Base-by-base conservation (phyloP, 2,797 vertebrate genomes). In the Ficedula albicollis region DNA sequence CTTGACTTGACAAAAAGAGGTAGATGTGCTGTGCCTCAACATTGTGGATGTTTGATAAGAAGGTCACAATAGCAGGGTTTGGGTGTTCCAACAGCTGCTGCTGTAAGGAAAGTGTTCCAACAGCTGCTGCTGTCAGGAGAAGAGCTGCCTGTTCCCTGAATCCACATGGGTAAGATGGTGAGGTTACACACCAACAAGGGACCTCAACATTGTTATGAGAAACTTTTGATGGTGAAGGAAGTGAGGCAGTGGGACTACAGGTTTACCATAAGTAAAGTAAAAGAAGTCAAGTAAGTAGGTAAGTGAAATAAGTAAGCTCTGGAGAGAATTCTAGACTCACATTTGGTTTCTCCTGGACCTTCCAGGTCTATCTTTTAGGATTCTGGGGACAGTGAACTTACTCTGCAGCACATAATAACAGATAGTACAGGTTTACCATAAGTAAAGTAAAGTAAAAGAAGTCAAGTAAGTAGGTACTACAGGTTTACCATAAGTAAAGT, bases 11-110 rank as follows among this genome's bases (percentile, higher is more conserved):
- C 27, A 60, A 51, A 64, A 66, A 62, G 13, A 58, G 36, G 16
- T 0, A 2, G 9, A 4, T 13, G 4, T 20, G 22, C 6, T 19
- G 49, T 52, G 64, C 38, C 19, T 67, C 23, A 18, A 1, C 3
- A 0, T 3, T 49, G 74, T 41, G 39, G 29, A 6, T 51, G 38
- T 73, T 66, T 66, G 34, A 27, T 59, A 39, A 34, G 25, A 44
- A 67, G 63, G 51, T 69, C 11, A 2, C 0, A 2, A 4, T 39
- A 51, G 51, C 30, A 51, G 55, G 23, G 23, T 79, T 81, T 59
- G 80, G 43, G 23, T 66, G n/a, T 44, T 49, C 46, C 41, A 30
- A 8, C 11, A 74, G 44, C 70, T 79, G 59, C 26, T 89, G 48
- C 51, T 52, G 10, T 15, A 9, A 72, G 77, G 56, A 52, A 79